Conservation (phyloP, 2,888 invertebrate genomes). For the Linnaemya vulpina region DNA sequence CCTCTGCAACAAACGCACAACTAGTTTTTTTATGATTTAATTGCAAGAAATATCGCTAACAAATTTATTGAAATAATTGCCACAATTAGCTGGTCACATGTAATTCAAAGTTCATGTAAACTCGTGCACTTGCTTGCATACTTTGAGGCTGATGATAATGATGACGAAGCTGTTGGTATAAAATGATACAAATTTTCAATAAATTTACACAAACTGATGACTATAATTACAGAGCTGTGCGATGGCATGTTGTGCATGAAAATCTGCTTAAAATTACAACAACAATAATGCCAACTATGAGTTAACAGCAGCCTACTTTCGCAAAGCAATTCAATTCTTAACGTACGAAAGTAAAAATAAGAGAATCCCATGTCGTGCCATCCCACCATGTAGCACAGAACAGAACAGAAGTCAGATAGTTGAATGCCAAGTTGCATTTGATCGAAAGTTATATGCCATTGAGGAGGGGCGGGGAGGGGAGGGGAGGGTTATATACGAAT, state of each 20-base stretch:
- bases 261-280: constrained; percentile 8
- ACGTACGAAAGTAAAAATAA: constrained; percentile 46
- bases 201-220: constrained; percentile 70
- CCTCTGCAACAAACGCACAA: no score
- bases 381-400: not conserved
- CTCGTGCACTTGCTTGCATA: not conserved
- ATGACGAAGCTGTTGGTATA: constrained; percentile 55
- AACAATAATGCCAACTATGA: not conserved
- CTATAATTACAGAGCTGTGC: constrained; percentile 62
- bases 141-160: constrained; percentile 53
- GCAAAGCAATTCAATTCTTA: constrained; percentile 48
- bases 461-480: no score
- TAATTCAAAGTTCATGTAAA: not conserved
- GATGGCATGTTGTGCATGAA: constrained; percentile 15
- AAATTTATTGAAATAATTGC: no score
- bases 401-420: constrained; percentile 12
- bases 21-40: no score
- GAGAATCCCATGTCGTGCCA: constrained; percentile 30
- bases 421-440: constrained; percentile 41
- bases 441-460: constrained; percentile 19
- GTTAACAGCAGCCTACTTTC: constrained; percentile 7
- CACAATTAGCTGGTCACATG: constrained; percentile 24
- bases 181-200: constrained; percentile 67
- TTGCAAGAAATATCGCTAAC: no score
- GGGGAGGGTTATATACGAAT: constrained; percentile 38